Conservation (phyloP, 1,140 invertebrate genomes). For the Cephus cinctus region DNA sequence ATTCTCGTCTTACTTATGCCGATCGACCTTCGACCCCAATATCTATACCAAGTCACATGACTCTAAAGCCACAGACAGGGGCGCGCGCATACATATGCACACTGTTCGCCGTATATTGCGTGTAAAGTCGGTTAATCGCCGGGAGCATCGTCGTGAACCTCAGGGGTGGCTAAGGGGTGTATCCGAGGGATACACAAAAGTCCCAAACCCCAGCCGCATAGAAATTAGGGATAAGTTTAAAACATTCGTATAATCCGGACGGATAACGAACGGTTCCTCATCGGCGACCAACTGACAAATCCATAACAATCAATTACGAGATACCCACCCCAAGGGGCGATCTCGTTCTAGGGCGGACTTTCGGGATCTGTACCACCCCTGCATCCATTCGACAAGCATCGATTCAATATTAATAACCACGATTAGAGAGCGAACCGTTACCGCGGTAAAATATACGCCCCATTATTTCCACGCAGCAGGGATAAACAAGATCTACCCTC, state of each 20-base stretch:
- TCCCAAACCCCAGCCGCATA: neutral
- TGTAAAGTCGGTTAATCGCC: neutral
- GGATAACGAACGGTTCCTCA: conserved; percentile 18
- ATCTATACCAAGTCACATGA: no score
- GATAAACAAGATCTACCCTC: conserved; percentile 33
- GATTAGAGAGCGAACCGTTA: conserved; percentile 23
- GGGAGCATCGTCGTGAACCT: no score
- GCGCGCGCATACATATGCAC: no score
- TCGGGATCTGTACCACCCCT: neutral
- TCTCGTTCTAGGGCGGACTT: neutral
- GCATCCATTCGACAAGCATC: conserved; percentile 19
- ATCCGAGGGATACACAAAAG: neutral
- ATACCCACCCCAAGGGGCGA: neutral
- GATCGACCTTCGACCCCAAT: no score
- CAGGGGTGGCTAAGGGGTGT: no score
- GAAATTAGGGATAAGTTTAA: neutral
- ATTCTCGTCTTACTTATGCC: no score
- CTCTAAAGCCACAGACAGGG: neutral
- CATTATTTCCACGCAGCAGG: conserved; percentile 22
- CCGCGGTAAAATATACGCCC: conserved; percentile 29
- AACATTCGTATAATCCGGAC: conserved; percentile 31
- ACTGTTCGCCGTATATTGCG: no score
- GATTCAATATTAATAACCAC: conserved; percentile 47
- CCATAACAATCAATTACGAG: conserved; percentile 40
- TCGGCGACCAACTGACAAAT: conserved; percentile 31